Base-by-base conservation (phyloP, 2,888 invertebrate genomes). In the Crepidodera aurea region DNA sequence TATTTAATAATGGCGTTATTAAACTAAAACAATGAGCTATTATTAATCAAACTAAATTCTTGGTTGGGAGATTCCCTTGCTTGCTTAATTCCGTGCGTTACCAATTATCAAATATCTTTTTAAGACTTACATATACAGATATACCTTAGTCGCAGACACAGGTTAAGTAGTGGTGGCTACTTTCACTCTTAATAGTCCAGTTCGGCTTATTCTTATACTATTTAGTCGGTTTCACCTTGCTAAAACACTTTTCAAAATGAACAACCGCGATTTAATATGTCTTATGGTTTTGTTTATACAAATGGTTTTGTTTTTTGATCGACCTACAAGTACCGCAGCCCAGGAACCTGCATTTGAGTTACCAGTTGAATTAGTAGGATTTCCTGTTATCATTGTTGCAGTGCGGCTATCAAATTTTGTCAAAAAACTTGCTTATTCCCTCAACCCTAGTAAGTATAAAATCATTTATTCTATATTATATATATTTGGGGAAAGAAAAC, bases 301-400 rank as follows among this genome's bases (percentile, higher is more conserved):
- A 58, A 39, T 54, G 8, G 8, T 32, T 16, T 34, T 65, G 46
- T 55, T 71, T 25, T 42, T 75, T 18, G 67, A 73, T 32, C 62
- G 67, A 34, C 62, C 70, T 4, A 58, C 51, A 4, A 55, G 40
- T 10, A 66, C 68, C 0, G 66, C 67, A 3, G 76, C 78, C 1
- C 79, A 79, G 67, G 74, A 79, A 63, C 85, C 87, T 10, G 74
- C 85, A 0, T 90, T 92, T 75, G 90, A 93, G 74, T 79, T 93
- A 57, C 93, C 93, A 8, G 92, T 93, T n/a, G 92, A 93, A 76
- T 82, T 93, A 58, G 84, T 93, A 34, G 93, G 93, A 19, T 93
- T 93, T 75, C 93, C 93, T 0, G 87, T 92, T 64, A 93, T 93
- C 70, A 88, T 93, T 51, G 81, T 91, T 5, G 90, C 90, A 22